Evolutionary conservation across 2,113 vertebrate genomes (phyloP).

Genomic region (Syngnathus floridae): DNA sequence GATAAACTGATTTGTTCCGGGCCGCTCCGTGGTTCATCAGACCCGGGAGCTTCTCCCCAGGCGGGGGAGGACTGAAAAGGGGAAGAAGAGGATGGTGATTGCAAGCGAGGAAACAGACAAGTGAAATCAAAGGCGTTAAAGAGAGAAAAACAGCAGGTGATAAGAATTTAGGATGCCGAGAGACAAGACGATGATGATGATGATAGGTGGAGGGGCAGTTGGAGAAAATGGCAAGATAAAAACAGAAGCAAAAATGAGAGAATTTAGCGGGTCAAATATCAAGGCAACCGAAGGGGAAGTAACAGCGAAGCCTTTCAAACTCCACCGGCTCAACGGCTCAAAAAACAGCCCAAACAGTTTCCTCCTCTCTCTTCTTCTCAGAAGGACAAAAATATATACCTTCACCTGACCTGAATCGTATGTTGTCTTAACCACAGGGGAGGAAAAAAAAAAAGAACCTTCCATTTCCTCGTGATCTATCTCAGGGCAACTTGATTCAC

Average conservation of each 20-base stretch:
- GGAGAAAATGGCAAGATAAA: slow-evolving; percentile 21
- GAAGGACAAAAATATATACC: neutral
- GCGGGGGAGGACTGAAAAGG: slow-evolving; percentile 23
- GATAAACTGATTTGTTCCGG: slow-evolving; percentile 64
- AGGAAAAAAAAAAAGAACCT: neutral
- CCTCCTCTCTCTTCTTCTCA: neutral
- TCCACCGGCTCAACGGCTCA: slow-evolving; percentile 25
- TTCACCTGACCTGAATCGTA: slow-evolving; percentile 26
- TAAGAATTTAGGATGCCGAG: slow-evolving; percentile 26
- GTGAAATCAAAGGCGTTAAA: slow-evolving; percentile 31
- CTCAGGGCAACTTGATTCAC: slow-evolving; percentile 53
- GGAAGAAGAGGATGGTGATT: slow-evolving; percentile 15
- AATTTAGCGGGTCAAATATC: slow-evolving; percentile 41
- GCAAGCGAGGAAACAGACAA: slow-evolving; percentile 26
- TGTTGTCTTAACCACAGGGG: slow-evolving; percentile 19
- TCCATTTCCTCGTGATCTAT: slow-evolving; percentile 29
- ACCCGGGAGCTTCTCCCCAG: slow-evolving; percentile 28
- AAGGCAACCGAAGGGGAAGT: slow-evolving; percentile 25
- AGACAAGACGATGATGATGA: slow-evolving; percentile 30
- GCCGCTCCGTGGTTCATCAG: slow-evolving; percentile 55
- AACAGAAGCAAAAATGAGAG: slow-evolving; percentile 21
- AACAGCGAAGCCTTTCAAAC: slow-evolving; percentile 38
- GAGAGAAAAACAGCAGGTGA: slow-evolving; percentile 24
- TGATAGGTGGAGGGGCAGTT: slow-evolving; percentile 10
- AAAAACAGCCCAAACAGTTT: slow-evolving; percentile 24